These are phyloP conservation scores for Ptychodera flava DNA, from an alignment of 35 echinoderm and acorn worm species.

Conservation along the genomic window DNA sequence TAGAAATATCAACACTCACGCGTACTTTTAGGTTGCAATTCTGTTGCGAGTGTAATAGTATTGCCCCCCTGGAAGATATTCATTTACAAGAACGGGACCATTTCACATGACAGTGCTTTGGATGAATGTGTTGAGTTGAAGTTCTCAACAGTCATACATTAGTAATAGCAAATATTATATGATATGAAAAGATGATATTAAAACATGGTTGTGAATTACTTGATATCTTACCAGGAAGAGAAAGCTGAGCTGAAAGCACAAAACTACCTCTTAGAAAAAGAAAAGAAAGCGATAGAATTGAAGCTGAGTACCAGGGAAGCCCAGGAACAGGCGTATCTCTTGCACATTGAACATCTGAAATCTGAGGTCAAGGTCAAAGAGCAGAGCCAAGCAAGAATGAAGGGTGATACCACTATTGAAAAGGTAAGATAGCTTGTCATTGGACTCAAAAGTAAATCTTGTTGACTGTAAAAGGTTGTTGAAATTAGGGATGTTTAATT, in stretches of 20 bases:
- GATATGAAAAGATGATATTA: background rate
- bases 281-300: constrained; percentile 89
- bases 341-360: constrained; percentile 90
- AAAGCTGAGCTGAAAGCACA: constrained; percentile 94
- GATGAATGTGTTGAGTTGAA: background rate
- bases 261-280: constrained; percentile 94
- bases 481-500: too few species aligned
- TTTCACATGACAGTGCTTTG: background rate
- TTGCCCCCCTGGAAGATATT: too few species aligned
- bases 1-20: too few species aligned
- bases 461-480: too few species aligned
- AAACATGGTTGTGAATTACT: background rate
- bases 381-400: background rate
- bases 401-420: background rate
- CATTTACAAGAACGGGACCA: background rate
- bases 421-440: too few species aligned
- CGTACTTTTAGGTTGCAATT: too few species aligned
- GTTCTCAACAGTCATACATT: background rate
- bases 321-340: constrained; percentile 87
- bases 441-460: too few species aligned
- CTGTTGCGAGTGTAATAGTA: too few species aligned
- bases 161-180: background rate
- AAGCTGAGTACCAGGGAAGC: constrained; percentile 89
- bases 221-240: constrained; percentile 54
- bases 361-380: constrained; percentile 62